Evolutionary conservation across 2,888 invertebrate species (phyloP).

Genomic region (Zaprionus obscuricornis): DNA sequence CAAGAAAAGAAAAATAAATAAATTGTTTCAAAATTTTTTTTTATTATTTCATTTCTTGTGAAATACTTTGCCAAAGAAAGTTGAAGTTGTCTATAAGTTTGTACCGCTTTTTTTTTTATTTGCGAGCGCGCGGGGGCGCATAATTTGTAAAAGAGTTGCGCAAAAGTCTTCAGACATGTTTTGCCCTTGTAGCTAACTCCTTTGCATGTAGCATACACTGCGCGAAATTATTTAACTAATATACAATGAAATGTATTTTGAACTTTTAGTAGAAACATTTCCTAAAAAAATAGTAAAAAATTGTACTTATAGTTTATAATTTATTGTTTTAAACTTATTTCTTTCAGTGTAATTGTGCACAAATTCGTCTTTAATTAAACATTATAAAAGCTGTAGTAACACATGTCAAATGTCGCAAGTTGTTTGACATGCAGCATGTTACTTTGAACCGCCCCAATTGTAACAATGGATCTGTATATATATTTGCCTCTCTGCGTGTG

Average conservation of each 20-base stretch:
- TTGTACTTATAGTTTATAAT: not conserved
- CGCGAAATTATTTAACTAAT: no score
- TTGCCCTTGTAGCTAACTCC: no score
- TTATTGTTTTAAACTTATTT: not conserved
- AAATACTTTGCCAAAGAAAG: conserved; percentile 56
- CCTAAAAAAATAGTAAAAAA: not conserved
- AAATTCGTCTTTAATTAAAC: conserved; percentile 68
- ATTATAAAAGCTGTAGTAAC: conserved; percentile 50
- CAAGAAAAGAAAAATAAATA: no score
- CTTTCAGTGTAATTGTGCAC: conserved; percentile 22
- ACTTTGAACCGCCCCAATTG: conserved; percentile 78
- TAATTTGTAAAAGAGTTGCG: no score
- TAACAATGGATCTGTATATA: no score
- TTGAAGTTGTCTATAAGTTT: conserved; percentile 22
- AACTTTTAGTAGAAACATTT: not conserved
- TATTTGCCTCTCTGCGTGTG: no score
- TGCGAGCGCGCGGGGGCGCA: conserved; percentile 28
- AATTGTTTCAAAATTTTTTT: no score
- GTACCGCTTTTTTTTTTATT: no score
- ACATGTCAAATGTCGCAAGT: conserved; percentile 65
- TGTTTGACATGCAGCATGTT: conserved; percentile 64
- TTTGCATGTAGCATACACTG: no score
- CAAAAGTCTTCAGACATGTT: no score
- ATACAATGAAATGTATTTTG: no score
- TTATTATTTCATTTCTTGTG: conserved; percentile 7